Base-by-base conservation (phyloP, 2,888 invertebrate species). In the Peribatodes rhomboidaria region DNA sequence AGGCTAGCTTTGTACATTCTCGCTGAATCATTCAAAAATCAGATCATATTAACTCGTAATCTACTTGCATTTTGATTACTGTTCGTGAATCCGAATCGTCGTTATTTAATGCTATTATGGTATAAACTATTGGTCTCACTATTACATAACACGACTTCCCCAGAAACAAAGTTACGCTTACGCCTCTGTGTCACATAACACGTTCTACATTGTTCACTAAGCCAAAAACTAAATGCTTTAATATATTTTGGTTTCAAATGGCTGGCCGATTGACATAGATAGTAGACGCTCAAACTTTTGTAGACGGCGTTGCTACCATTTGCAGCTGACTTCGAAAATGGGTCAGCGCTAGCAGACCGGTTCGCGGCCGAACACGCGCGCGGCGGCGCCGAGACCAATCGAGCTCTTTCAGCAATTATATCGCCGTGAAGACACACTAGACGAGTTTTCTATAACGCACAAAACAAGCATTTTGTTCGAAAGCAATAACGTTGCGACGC, bases 401-500 rank as follows among this genome's bases (percentile, higher is more conserved):
- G 14, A 22, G 39, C 22, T 53, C 39, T 53, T 53, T 53, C 39
- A 53, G 22, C 39, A 39, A n/a, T n/a, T n/a, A 53, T 53, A 53
- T 41, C 35, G 18, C 53, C 53, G 53, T 53, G 53, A 53, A 53
- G 53, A 39, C 14, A 41, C 53, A 53, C 37, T 39, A 41, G 14
- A 53, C 39, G 6, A 22, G 53, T 53, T 53, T 41, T 53, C 53
- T 53, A 41, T 53, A 53, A 53, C 22, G 39, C 33, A 50, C 53
- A 53, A 39, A 53, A 41, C 53, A 16, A 39, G n/a, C 39, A 53
- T 41, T 27, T 53, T 53, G 53, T 41, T 39, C 39, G 14, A 53
- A 27, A 22, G 53, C 53, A 53, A 41, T 39, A 53, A 53, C 53
- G 53, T 53, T 53, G 27, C 53, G 53, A 53, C 39, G 53, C 27